Evolutionary conservation across 2,797 vertebrate genomes (phyloP), one percentile per base, ranked within the genome.

Genomic region (Danio albolineatus): DNA sequence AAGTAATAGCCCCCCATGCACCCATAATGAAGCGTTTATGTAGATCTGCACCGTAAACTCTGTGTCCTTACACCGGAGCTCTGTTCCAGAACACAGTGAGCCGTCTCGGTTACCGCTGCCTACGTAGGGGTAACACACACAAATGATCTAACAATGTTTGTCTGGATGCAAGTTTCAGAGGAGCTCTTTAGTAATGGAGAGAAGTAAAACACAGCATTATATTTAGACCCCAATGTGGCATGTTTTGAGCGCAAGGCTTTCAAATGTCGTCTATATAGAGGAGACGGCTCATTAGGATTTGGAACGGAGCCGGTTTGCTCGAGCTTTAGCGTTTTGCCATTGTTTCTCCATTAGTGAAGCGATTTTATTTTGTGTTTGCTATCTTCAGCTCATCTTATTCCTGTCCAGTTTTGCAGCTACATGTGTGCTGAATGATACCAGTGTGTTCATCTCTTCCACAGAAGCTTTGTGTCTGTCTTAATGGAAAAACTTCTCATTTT

Each of bases 391-490:
- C 13, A 21, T 28, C 28, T 28, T 78, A 54, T 70, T 44, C 61
- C 41, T 17, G 56, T 82, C 72, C 66, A 62, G 21, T 46, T 73
- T 66, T 60, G 41, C 76, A 76, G 71, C 66, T 41, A 36, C 60
- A 43, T 57, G 51, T 65, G 75, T 72, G 36, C 16, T 28, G 14
- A 19, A 74, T 49, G 51, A 48, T 62, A 73, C 12, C 4, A 21
- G 61, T 13, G 48, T 76, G 66, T 44, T 64, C 51, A 36, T 59
- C 62, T 66, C 46, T 74, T 72, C 48, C 80, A 57, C 80, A 78
- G 80, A 82, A 17, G 61, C 70, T 70, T 76, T 82, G 38, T 49
- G 73, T 57, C 43, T 81, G 66, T 79, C 60, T 73, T 28, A 17
- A 13, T 57, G 62, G 62, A 69, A 83, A 71, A 41, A 16, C 72